Base-by-base conservation (phyloP, 2,113 vertebrate genomes). In the Recurvirostra avosetta region DNA sequence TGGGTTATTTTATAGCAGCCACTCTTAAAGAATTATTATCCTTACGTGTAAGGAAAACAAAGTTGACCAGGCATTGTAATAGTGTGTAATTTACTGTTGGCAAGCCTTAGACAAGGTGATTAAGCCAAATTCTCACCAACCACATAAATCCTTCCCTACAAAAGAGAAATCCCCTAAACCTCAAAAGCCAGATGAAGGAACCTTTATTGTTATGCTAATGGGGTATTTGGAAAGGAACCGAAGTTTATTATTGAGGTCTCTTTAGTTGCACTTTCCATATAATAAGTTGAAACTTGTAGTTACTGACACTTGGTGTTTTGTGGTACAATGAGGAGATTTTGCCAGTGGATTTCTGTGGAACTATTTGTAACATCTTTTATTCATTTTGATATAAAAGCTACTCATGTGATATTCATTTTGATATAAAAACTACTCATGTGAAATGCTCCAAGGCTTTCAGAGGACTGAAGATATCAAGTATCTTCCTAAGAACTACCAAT, bases 81-180 rank as follows among this genome's bases (percentile, higher is more conserved):
- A 27, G 71, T 2, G 16, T 23, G 8, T 68, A 94, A 84, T 86
- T 80, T 76, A 6, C 67, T 15, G 55, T 1, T 71, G 74, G 21
- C 11, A 27, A 92, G 41, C n/a, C 58, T 62, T 32, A 19, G 53
- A 65, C 3, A 6, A 40, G 70, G 25, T 66, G 50, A 77, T 91
- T 70, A 80, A 93, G 66, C 8, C 72, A 80, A 36, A 12, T 67
- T 74, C 32, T 82, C 36, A 40, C 23, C 56, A 38, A 5, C 85
- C 90, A 50, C 88, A 75, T 5, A 62, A 91, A 78, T 38, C 38
- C 66, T 92, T 82, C 45, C 66, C 18, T 22, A 12, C 22, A 19
- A 36, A 71, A 41, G 68, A 47, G 76, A 89, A 94, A 91, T 66
- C 17, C 56, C 81, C 87, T 17, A 70, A 86, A 91, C 86, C 87